Percentiles rank a stretch among this genome's conserved stretches.
Evolutionary conservation across 1,140 invertebrate genomes (phyloP).

Genomic region (Drosophila leontia): DNA sequence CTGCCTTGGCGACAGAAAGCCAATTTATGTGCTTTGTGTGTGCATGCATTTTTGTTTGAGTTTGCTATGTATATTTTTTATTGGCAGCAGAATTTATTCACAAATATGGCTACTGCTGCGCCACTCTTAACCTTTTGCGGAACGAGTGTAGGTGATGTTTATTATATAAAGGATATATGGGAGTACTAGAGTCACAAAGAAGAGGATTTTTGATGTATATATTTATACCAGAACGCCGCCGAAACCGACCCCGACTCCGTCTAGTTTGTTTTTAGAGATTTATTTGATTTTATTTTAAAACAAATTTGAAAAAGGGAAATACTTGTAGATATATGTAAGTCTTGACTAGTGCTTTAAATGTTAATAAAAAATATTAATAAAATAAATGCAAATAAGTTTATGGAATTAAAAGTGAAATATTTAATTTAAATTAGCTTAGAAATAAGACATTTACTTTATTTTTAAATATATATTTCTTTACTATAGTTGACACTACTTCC

Average conservation of each 20-base stretch:
- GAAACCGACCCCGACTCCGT: background rate
- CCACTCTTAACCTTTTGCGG: constrained; percentile 4
- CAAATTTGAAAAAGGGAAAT: background rate
- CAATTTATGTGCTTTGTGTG: constrained; percentile 69
- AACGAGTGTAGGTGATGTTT: constrained; percentile 34
- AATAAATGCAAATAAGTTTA: no score
- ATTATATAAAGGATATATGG: constrained; percentile 52
- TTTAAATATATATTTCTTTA: background rate
- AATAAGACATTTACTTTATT: background rate
- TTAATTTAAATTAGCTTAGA: background rate
- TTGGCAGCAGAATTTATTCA: constrained; percentile 67
- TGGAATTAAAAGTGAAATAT: no score
- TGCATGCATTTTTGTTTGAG: constrained; percentile 45
- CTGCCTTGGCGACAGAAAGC: constrained; percentile 66
- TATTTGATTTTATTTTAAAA: background rate
- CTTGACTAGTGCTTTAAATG: no score
- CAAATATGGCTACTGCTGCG: constrained; percentile 35
- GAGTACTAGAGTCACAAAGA: constrained; percentile 9
- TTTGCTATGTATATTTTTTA: constrained; percentile 64
- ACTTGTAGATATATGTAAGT: background rate
- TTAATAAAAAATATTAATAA: no score
- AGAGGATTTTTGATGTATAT: background rate
- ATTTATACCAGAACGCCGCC: background rate
- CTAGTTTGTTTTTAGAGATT: constrained; percentile 16
- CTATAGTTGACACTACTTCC: background rate